Percentiles rank a stretch among this genome's conserved stretches.
Conservation (phyloP, 2,113 vertebrate species). For the Poeciliopsis turrubarensis region DNA sequence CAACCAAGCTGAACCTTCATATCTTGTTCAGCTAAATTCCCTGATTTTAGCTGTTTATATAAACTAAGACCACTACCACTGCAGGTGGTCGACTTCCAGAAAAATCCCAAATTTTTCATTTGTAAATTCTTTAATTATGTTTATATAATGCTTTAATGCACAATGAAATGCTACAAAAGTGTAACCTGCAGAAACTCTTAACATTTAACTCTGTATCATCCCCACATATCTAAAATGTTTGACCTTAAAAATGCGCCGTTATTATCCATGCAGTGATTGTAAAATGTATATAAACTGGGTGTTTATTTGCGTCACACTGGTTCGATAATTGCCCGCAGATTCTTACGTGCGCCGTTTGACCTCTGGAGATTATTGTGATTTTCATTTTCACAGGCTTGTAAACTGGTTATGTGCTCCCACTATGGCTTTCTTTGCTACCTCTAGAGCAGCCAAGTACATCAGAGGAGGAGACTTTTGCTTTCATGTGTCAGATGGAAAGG, state of each 20-base stretch:
- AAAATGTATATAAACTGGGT: conserved; percentile 53
- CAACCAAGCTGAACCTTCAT: not conserved
- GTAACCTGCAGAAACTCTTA: conserved; percentile 16
- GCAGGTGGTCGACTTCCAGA: not conserved
- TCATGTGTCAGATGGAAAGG: conserved; percentile 18
- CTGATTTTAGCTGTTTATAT: not conserved
- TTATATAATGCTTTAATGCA: not conserved
- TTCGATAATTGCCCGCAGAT: conserved; percentile 44
- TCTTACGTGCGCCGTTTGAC: conserved; percentile 47
- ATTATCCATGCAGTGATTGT: conserved; percentile 57
- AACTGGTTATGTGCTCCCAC: conserved; percentile 51
- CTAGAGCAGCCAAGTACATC: conserved; percentile 20
- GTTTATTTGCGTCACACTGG: conserved; percentile 52
- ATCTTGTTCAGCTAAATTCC: not conserved
- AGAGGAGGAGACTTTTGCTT: conserved; percentile 25
- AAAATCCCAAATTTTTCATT: not conserved
- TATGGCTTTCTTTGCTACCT: conserved; percentile 14
- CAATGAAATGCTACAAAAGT: conserved; percentile 20
- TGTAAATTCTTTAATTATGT: not conserved
- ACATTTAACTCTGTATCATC: conserved; percentile 29
- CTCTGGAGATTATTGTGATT: conserved; percentile 57
- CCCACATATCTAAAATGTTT: conserved; percentile 25
- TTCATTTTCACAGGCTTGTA: conserved; percentile 54
- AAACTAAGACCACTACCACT: not conserved
- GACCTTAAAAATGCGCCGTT: conserved; percentile 37